Base-by-base conservation (phyloP, 35 echinoderm and acorn worm genomes). In the Diadema setosum region DNA sequence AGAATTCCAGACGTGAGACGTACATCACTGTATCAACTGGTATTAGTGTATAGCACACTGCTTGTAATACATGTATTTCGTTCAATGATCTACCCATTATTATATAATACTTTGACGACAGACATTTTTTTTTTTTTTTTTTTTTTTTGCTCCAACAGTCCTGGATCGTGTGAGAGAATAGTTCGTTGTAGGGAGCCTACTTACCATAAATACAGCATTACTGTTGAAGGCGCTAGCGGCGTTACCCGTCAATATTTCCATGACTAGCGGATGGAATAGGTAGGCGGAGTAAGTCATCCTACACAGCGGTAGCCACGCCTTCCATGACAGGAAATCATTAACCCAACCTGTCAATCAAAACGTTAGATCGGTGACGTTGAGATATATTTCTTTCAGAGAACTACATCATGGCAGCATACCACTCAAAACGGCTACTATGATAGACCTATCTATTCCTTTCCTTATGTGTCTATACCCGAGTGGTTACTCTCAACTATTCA, bases 321-420 rank as follows among this genome's bases (percentile, higher is more conserved):
- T 37, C 89, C 89, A 91, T 23, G 63, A 55, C 7, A 91, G 82
- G 9, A 91, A 40, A 23, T 58, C 31, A 58, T 91, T 91, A 36
- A 91, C 42, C 26, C 82, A 82, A 31, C 89, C 89, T 91, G 45
- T 39, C 32, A n/a, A n/a, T n/a, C n/a, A n/a, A n/a, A n/a, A n/a
- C n/a, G n/a, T n/a, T n/a, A n/a, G n/a, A n/a, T n/a, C n/a, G n/a
- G n/a, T n/a, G n/a, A n/a, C n/a, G n/a, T n/a, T n/a, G n/a, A n/a
- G n/a, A n/a, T n/a, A n/a, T n/a, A n/a, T n/a, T n/a, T n/a, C n/a
- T n/a, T n/a, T n/a, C n/a, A n/a, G n/a, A n/a, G n/a, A n/a, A n/a
- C n/a, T n/a, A n/a, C n/a, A n/a, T n/a, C n/a, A n/a, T n/a, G n/a
- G n/a, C n/a, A n/a, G n/a, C n/a, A n/a, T n/a, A n/a, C n/a, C n/a